These are phyloP conservation scores for Mythimna lalbum DNA, from an alignment of 2,888 invertebrate genomes.

Conservation along the genomic window DNA sequence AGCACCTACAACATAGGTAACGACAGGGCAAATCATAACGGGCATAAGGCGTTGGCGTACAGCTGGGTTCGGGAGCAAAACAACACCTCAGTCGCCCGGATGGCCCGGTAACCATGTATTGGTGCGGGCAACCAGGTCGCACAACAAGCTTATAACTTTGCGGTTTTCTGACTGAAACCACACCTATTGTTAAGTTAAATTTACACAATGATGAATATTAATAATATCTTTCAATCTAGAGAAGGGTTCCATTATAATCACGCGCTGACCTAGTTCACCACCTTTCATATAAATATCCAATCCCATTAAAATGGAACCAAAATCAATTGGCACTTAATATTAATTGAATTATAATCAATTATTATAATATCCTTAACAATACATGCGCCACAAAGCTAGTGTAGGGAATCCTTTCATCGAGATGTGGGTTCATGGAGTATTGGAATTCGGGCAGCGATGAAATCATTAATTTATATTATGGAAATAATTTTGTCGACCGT, in stretches of 20 bases:
- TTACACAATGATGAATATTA: neutral
- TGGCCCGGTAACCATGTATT: too few relatives aligned
- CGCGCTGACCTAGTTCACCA: neutral
- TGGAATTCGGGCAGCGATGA: conserved; percentile 42
- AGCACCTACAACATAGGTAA: too few relatives aligned
- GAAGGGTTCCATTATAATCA: neutral
- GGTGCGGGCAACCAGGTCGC: too few relatives aligned
- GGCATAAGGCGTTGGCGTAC: too few relatives aligned
- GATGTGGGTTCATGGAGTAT: conserved; percentile 19
- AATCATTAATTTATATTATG: conserved; percentile 64
- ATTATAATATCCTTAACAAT: conserved; percentile 17
- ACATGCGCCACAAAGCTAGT: conserved; percentile 6
- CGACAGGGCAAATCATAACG: too few relatives aligned
- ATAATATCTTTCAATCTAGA: neutral
- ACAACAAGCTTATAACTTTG: too few relatives aligned
- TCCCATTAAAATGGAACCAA: conserved; percentile 21
- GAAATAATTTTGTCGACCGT: conserved; percentile 54
- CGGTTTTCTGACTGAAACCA: too few relatives aligned
- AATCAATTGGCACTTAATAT: conserved; percentile 29
- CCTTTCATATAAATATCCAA: conserved; percentile 1
- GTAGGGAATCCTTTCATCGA: conserved; percentile 14
- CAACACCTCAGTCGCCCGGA: too few relatives aligned
- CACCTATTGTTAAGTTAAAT: neutral
- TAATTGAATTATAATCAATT: conserved; percentile 49
- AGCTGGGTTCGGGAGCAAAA: too few relatives aligned